phyloP scores from a whole-genome alignment of 1,140 invertebrate genomes.

The Scaptomyza graminum region DNA sequence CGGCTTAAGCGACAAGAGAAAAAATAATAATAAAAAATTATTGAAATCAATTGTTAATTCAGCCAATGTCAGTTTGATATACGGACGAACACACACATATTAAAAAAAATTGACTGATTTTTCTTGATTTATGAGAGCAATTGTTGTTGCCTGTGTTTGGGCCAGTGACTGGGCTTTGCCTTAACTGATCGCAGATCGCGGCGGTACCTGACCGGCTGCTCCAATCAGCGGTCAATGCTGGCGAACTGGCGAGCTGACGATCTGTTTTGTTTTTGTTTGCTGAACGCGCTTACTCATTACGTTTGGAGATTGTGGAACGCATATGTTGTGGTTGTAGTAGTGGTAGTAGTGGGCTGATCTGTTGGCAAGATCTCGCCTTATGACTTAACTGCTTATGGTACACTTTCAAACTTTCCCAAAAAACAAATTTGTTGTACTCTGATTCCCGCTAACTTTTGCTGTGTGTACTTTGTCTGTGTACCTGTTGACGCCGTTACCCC shows the following conservation, averaged over 20 bases:
- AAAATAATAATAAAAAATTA: conserved; percentile 82
- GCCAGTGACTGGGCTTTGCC: background rate
- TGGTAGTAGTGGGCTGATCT: conserved; percentile 24
- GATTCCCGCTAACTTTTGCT: conserved; percentile 23
- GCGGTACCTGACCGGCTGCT: conserved; percentile 36
- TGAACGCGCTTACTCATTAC: conserved; percentile 37
- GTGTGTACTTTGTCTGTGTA: conserved; percentile 42
- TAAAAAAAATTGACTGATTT: conserved; percentile 79
- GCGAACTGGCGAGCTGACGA: conserved; percentile 14
- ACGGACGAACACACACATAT: conserved; percentile 33
- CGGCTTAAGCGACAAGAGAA: conserved; percentile 56
- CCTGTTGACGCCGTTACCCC: conserved; percentile 64
- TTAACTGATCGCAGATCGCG: conserved; percentile 24
- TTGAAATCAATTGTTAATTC: conserved; percentile 82
- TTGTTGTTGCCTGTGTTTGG: conserved; percentile 9
- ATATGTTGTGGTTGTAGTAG: conserved; percentile 15
- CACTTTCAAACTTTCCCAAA: conserved; percentile 75
- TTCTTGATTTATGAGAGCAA: conserved; percentile 79
- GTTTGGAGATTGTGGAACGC: background rate
- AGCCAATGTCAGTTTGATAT: conserved; percentile 79
- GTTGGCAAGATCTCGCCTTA: conserved; percentile 57
- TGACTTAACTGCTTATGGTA: conserved; percentile 49
- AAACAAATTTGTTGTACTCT: conserved; percentile 15
- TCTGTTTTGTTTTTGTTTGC: conserved; percentile 25
- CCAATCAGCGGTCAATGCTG: conserved; percentile 36